These are phyloP conservation scores for Euspilapteryx auroguttella DNA, from an alignment of 2,888 invertebrate genomes.

Conservation along the genomic window DNA sequence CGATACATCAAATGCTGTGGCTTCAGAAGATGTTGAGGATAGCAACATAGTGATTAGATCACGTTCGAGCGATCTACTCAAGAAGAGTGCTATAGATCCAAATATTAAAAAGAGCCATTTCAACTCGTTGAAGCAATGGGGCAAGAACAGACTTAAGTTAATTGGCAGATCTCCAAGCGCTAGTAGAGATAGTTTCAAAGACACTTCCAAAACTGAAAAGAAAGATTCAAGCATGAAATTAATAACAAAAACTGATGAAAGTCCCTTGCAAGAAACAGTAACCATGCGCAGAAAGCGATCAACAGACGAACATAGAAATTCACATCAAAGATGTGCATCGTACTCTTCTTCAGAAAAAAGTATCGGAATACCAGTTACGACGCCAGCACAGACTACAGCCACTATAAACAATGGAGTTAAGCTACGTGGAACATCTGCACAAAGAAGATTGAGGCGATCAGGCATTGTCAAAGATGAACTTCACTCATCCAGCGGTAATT, in stretches of 20 bases:
- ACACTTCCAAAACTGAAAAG: conserved; percentile 34
- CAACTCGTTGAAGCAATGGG: conserved; percentile 84
- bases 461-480: conserved; percentile 75
- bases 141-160: conserved; percentile 74
- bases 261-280: conserved; percentile 69
- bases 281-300: conserved; percentile 64
- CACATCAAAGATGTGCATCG: conserved; percentile 77
- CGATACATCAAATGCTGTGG: conserved; percentile 54
- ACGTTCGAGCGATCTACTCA: conserved; percentile 76
- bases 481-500: conserved; percentile 91
- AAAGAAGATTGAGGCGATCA: conserved; percentile 69
- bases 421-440: conserved; percentile 73
- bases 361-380: conserved; percentile 58
- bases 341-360: conserved; percentile 78
- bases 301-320: conserved; percentile 65
- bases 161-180: conserved; percentile 67
- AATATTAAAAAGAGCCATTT: conserved; percentile 66
- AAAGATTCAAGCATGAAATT: conserved; percentile 40
- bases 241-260: conserved; percentile 35
- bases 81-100: conserved; percentile 66
- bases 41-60: conserved; percentile 64
- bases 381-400: conserved; percentile 53
- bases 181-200: conserved; percentile 53
- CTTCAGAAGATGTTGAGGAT: conserved; percentile 55
- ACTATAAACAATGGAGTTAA: conserved; percentile 68